phyloP scores from a whole-genome alignment of 2,888 invertebrate genomes.

The Nomada ruficornis region DNA sequence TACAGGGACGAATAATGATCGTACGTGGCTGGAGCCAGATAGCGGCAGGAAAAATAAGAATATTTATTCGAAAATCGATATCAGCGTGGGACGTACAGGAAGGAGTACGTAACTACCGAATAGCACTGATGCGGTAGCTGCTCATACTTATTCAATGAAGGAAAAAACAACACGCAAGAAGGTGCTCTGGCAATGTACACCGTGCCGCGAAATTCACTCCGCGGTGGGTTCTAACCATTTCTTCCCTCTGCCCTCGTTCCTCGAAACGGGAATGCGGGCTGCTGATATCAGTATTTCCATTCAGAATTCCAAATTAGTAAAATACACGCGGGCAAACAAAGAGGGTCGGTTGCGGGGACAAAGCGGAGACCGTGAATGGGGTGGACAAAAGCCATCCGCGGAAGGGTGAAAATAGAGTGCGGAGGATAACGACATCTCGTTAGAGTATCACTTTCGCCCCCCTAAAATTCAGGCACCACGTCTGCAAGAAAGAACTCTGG shows the following conservation, averaged over 20 bases:
- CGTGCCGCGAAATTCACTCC: slow-evolving; percentile 8
- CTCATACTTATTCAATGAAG: slow-evolving; percentile 42
- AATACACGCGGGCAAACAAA: slow-evolving; percentile 11
- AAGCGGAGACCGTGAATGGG: slow-evolving; percentile 16
- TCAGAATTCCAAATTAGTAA: slow-evolving; percentile 31
- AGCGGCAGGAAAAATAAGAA: slow-evolving; percentile 5
- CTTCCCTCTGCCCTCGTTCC: neutral
- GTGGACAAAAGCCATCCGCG: slow-evolving; percentile 21
- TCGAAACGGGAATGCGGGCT: neutral
- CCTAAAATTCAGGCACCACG: slow-evolving; percentile 34
- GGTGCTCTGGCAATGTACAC: slow-evolving; percentile 1
- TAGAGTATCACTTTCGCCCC: slow-evolving; percentile 40
- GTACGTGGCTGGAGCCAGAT: neutral
- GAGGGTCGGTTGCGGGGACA: neutral
- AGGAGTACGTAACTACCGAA: neutral
- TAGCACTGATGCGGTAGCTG: slow-evolving; percentile 4
- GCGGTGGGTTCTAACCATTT: slow-evolving; percentile 14
- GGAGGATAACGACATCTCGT: slow-evolving; percentile 57
- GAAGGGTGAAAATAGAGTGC: slow-evolving; percentile 38
- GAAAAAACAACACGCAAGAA: slow-evolving; percentile 29
- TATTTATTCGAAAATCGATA: slow-evolving; percentile 30
- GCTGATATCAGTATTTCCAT: slow-evolving; percentile 15
- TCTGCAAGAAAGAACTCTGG: slow-evolving; percentile 32
- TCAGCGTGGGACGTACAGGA: neutral
- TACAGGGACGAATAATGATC: slow-evolving; percentile 25